Evolutionary conservation across 2,797 vertebrate genomes (phyloP).

Genomic region (Cossypha caffra): DNA sequence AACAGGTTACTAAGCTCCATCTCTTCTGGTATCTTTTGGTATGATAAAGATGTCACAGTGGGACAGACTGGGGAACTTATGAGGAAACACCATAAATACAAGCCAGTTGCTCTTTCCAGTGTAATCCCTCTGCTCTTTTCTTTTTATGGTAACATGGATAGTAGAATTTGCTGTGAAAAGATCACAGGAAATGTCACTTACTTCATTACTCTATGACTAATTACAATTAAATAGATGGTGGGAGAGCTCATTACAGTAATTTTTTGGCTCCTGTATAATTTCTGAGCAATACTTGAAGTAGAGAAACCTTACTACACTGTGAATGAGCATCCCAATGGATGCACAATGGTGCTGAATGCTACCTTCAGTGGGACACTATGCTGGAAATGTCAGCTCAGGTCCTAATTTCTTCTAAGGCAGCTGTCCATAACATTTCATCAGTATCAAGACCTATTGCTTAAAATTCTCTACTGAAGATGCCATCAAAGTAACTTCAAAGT

Average conservation of each 20-base stretch:
- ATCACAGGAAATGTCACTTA: slow-evolving; percentile 50
- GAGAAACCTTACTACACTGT: background rate
- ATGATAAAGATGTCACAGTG: background rate
- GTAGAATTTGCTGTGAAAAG: slow-evolving; percentile 29
- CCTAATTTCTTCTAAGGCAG: background rate
- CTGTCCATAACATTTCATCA: background rate
- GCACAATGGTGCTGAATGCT: background rate
- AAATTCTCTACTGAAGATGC: background rate
- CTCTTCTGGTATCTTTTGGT: background rate
- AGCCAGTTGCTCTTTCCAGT: background rate
- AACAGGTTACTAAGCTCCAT: background rate
- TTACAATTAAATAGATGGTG: background rate
- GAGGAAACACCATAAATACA: background rate
- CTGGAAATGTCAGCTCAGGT: background rate
- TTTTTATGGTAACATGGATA: background rate
- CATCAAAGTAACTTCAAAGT: background rate
- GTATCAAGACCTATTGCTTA: background rate
- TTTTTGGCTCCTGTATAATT: slow-evolving; percentile 2
- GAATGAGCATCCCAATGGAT: background rate
- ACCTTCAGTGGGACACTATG: background rate
- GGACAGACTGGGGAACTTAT: background rate
- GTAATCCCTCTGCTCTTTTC: background rate
- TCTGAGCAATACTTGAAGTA: background rate
- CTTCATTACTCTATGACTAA: slow-evolving; percentile 58
- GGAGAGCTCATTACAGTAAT: background rate